These are phyloP conservation scores for Pyrgus malvae DNA, from an alignment of 2,888 invertebrate genomes.

Conservation along the genomic window DNA sequence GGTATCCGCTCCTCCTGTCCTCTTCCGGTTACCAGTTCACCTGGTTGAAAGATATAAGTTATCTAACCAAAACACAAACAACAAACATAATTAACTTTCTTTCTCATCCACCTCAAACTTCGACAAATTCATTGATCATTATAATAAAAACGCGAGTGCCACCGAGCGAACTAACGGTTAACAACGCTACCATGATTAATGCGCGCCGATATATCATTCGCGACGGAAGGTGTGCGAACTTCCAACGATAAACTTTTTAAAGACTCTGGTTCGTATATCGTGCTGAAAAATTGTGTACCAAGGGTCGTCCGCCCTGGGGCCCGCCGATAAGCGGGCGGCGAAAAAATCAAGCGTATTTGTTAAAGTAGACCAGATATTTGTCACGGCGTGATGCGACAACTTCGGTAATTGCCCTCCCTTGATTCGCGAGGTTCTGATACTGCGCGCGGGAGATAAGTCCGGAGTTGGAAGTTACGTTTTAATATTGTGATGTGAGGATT, in stretches of 20 bases:
- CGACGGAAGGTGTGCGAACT: slow-evolving; percentile 70
- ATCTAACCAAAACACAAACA: no score
- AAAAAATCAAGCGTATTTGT: slow-evolving; percentile 76
- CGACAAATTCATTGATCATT: neutral
- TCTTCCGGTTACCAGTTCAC: no score
- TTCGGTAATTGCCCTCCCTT: slow-evolving; percentile 71
- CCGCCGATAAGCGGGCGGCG: slow-evolving; percentile 57
- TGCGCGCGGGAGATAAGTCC: slow-evolving; percentile 22
- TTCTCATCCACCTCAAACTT: no score
- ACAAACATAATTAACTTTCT: no score
- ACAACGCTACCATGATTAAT: slow-evolving; percentile 66
- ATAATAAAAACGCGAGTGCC: slow-evolving; percentile 9
- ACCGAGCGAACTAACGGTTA: slow-evolving; percentile 66
- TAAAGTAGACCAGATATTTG: slow-evolving; percentile 72
- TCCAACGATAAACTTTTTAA: slow-evolving; percentile 78
- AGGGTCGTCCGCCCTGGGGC: slow-evolving; percentile 65
- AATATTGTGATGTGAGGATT: slow-evolving; percentile 28
- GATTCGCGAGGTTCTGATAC: slow-evolving; percentile 24
- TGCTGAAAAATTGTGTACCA: slow-evolving; percentile 79
- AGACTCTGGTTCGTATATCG: slow-evolving; percentile 74
- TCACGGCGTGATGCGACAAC: slow-evolving; percentile 57
- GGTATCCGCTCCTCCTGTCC: no score
- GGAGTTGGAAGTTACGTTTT: slow-evolving; percentile 23
- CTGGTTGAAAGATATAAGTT: no score
- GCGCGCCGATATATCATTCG: slow-evolving; percentile 70